Percentiles rank a stretch among this genome's conserved stretches.
Evolutionary conservation across 2,113 vertebrate species (phyloP).

Genomic region (Microcebus jonahi): DNA sequence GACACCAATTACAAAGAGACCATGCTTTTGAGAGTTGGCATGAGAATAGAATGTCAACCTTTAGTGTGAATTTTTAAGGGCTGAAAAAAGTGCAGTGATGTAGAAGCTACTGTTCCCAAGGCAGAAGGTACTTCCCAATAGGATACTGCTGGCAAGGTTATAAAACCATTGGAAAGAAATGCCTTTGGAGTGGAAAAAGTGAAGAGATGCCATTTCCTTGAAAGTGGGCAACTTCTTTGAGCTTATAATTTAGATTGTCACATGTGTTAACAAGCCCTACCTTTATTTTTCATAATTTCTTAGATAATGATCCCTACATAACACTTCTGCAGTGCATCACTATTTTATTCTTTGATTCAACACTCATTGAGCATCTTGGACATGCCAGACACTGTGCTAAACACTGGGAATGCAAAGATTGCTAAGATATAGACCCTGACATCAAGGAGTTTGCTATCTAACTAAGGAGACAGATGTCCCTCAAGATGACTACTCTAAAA

Average conservation of each 20-base stretch:
- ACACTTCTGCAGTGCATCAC: neutral
- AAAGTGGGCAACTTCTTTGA: neutral
- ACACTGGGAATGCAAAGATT: neutral
- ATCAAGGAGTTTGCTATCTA: neutral
- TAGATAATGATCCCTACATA: neutral
- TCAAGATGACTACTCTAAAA: neutral
- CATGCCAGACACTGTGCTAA: neutral
- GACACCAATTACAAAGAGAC: conserved; percentile 63
- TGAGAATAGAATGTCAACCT: conserved; percentile 50
- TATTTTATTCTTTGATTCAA: neutral
- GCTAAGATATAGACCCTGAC: neutral
- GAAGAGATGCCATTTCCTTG: neutral
- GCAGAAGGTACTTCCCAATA: neutral
- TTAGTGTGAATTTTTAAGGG: conserved; percentile 19
- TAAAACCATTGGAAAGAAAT: neutral
- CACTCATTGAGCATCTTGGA: neutral
- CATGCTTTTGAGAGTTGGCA: conserved; percentile 31
- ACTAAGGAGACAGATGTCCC: neutral
- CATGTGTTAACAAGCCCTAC: neutral
- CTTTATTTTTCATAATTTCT: neutral
- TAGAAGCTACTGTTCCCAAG: neutral
- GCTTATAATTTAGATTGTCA: neutral
- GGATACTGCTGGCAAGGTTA: neutral
- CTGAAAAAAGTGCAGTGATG: neutral
- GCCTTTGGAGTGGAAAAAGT: neutral